A percentile compares a stretch with the other conserved stretches of the same genome.
Evolutionary conservation across 2,888 invertebrate species (phyloP).

Genomic region (Trachelus iudaicus): DNA sequence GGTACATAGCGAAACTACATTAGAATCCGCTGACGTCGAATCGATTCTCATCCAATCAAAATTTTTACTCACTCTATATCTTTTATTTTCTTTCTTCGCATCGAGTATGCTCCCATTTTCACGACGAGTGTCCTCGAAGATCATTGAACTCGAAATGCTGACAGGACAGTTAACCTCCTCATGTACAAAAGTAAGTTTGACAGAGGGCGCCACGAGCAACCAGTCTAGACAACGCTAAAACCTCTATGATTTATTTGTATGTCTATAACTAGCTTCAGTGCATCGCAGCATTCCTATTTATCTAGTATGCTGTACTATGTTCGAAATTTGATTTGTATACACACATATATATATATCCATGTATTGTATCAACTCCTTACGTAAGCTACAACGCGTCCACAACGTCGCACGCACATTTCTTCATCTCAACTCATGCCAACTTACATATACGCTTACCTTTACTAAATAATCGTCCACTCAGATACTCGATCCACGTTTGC

Average conservation of each 20-base stretch:
- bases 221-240: not conserved
- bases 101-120: conserved; percentile 16
- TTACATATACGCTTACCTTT: conserved; percentile 15
- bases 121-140: conserved; percentile 49
- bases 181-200: not conserved
- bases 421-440: conserved; percentile 19
- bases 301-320: not conserved
- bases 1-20: not conserved
- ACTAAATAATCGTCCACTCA: conserved; percentile 37
- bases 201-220: not conserved
- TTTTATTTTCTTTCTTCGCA: not conserved
- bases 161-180: conserved; percentile 34
- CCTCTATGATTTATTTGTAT: not conserved
- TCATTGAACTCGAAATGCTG: conserved; percentile 62
- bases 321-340: not conserved
- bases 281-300: not conserved
- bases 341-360: conserved; percentile 18
- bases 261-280: too few species aligned
- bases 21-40: not conserved
- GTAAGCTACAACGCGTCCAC: not conserved
- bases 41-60: not conserved
- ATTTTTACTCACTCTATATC: not conserved
- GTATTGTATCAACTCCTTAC: conserved; percentile 16
- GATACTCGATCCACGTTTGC: conserved; percentile 37
- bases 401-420: conserved; percentile 19